These are phyloP conservation scores for Drosophila nr. perissopoda DNA, from an alignment of 2,888 invertebrate species.

Conservation along the genomic window DNA sequence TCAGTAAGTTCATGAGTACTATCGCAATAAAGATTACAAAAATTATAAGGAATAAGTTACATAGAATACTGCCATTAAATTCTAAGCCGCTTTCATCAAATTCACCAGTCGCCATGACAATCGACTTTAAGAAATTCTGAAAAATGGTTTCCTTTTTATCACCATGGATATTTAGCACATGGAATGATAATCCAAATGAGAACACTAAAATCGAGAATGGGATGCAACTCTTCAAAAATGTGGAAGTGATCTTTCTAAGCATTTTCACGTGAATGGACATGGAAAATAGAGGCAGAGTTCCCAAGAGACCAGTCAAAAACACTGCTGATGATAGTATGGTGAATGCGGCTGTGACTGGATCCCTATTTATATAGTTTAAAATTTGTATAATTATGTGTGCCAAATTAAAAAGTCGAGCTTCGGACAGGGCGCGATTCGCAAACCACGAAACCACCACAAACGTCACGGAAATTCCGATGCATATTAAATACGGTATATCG, in stretches of 20 bases:
- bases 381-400: background rate
- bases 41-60: constrained; percentile 5
- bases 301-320: constrained; percentile 15
- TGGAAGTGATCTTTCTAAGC: constrained; percentile 15
- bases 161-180: constrained; percentile 23
- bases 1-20: constrained; percentile 36
- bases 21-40: constrained; percentile 32
- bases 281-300: constrained; percentile 17
- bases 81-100: constrained; percentile 16
- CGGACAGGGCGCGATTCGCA: background rate
- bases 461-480: background rate
- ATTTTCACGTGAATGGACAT: constrained; percentile 34
- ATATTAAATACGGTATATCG: background rate
- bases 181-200: constrained; percentile 26
- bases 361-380: background rate
- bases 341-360: constrained; percentile 14
- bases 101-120: constrained; percentile 42
- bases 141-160: accelerated
- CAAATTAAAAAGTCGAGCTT: background rate
- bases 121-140: constrained; percentile 14
- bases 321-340: constrained; percentile 19
- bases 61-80: background rate
- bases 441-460: background rate
- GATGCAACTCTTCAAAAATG: constrained; percentile 22
- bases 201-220: constrained; percentile 15